A percentile compares a stretch with the other conserved stretches of the same genome.
These are phyloP conservation scores for Zosterops japonicus DNA, from an alignment of 2,113 vertebrate species.

Conservation along the genomic window DNA sequence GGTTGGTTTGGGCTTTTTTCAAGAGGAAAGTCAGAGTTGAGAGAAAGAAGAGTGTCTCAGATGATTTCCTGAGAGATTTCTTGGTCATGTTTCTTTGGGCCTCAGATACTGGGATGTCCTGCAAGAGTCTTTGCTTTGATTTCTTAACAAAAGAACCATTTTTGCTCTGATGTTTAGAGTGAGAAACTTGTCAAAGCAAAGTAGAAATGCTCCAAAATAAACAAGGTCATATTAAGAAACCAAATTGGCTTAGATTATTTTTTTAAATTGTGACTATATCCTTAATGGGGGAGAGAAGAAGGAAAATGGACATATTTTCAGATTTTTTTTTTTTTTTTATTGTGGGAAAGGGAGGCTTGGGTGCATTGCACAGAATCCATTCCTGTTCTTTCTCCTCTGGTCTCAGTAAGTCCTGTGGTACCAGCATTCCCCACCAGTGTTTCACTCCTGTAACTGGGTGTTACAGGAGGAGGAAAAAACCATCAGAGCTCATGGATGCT, in stretches of 20 bases:
- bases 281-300: not conserved
- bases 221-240: not conserved
- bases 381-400: not conserved
- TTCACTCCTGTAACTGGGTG: not conserved
- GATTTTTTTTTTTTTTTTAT: not conserved
- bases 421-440: not conserved
- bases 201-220: not conserved
- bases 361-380: not conserved
- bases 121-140: not conserved
- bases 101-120: not conserved
- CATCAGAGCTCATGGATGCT: not conserved
- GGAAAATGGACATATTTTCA: not conserved
- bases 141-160: not conserved
- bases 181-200: not conserved
- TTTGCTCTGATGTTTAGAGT: not conserved
- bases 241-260: not conserved
- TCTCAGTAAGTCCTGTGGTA: not conserved
- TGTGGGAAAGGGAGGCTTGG: not conserved
- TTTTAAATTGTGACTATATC: not conserved
- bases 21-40: not conserved
- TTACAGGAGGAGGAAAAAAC: not conserved
- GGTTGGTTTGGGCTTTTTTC: rapidly evolving
- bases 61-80: not conserved
- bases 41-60: not conserved
- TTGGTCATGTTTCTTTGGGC: not conserved